Percentiles rank a stretch among this genome's conserved stretches.
phyloP scores from a whole-genome alignment of 2,797 vertebrate genomes.

The Trichosurus vulpecula region DNA sequence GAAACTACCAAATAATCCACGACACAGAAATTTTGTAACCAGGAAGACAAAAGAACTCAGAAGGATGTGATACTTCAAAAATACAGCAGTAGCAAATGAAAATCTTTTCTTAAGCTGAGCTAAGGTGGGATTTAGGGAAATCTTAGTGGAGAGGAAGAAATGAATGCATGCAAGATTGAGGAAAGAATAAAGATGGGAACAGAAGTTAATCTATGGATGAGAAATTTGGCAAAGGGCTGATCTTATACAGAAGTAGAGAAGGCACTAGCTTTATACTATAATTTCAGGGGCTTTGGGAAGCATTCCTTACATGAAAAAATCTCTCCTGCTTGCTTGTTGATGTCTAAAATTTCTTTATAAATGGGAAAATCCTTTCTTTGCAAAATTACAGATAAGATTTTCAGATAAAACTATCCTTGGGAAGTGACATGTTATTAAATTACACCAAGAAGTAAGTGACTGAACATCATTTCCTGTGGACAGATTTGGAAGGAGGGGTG shows the following conservation, averaged over 20 bases:
- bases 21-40: neutral
- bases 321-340: neutral
- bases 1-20: neutral
- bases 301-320: neutral
- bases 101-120: neutral
- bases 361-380: neutral
- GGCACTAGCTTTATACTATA: neutral
- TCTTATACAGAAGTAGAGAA: neutral
- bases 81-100: constrained; percentile 9
- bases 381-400: neutral
- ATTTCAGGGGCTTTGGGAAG: neutral
- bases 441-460: constrained; percentile 30
- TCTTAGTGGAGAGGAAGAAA: constrained; percentile 6
- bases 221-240: neutral
- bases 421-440: constrained; percentile 30
- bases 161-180: neutral
- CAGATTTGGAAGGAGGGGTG: neutral
- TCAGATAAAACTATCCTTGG: constrained; percentile 28
- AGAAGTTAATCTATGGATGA: neutral
- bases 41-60: neutral
- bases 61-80: neutral
- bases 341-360: neutral
- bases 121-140: constrained; percentile 24
- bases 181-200: neutral
- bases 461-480: neutral